Evolutionary conservation across 2,113 vertebrate genomes (phyloP).

Genomic region (Colinus virginianus): DNA sequence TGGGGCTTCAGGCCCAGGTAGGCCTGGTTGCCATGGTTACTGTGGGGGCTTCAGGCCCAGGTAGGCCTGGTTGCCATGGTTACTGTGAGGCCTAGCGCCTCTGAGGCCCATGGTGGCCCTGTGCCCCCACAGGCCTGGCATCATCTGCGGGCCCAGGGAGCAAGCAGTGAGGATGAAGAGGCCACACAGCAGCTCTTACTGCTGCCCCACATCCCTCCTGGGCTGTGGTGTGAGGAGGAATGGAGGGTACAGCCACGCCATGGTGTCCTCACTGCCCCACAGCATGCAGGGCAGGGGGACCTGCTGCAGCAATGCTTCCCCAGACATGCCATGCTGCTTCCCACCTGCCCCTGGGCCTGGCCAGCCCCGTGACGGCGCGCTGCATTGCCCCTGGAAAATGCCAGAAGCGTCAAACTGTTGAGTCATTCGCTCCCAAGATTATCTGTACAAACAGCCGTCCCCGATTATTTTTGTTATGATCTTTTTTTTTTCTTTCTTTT

Average conservation of each 20-base stretch:
- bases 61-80: no score
- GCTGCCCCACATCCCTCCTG: rapidly evolving
- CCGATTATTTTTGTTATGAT: conserved; percentile 14
- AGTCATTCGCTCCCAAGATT: conserved; percentile 66
- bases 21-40: no score
- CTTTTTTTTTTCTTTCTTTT: background rate
- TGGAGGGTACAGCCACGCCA: background rate
- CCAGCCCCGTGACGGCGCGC: conserved; percentile 5
- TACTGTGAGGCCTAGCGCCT: background rate
- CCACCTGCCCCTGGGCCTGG: background rate
- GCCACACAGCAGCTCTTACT: background rate
- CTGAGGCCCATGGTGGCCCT: background rate
- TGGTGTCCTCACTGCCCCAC: background rate
- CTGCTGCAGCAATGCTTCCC: rapidly evolving
- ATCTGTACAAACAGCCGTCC: conserved; percentile 59
- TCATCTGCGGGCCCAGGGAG: rapidly evolving
- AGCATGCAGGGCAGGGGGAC: background rate
- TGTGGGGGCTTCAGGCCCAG: no score
- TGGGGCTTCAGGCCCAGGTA: no score
- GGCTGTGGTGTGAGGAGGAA: rapidly evolving
- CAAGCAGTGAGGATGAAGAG: rapidly evolving
- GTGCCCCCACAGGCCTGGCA: rapidly evolving
- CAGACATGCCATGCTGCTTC: background rate
- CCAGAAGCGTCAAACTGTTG: conserved; percentile 52
- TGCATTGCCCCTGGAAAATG: conserved; percentile 66